Conservation (phyloP, 1,140 invertebrate genomes). For the Dolichoris vasculosae region DNA sequence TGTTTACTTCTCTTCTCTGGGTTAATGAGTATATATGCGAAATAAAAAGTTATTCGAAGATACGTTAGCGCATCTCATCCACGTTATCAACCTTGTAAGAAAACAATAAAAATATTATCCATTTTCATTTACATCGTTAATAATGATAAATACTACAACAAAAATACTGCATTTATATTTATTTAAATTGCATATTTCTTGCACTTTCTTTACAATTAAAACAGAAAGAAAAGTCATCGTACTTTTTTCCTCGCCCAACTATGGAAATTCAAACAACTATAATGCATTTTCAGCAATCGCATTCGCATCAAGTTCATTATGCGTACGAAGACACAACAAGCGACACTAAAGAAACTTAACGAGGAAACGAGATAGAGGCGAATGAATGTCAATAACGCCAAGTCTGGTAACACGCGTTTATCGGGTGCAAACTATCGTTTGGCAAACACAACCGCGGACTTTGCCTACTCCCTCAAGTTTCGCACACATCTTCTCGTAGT, state of each 20-base stretch:
- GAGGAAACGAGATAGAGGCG: not conserved
- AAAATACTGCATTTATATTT: too few species aligned
- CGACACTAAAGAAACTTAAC: not conserved
- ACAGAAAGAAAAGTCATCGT: not conserved
- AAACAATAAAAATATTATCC: not conserved
- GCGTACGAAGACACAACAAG: not conserved
- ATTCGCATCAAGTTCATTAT: not conserved
- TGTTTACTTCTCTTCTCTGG: not conserved
- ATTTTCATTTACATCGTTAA: not conserved
- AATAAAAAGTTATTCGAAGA: not conserved
- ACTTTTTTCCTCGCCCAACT: not conserved
- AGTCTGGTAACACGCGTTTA: slow-evolving; percentile 20
- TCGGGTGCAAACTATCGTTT: slow-evolving; percentile 29
- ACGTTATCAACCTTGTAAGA: not conserved
- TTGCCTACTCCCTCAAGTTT: not conserved
- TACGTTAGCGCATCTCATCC: not conserved
- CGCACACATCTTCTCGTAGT: not conserved
- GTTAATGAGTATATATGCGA: not conserved
- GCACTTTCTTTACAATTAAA: too few species aligned
- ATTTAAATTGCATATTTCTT: too few species aligned
- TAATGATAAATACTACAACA: too few species aligned
- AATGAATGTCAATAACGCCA: slow-evolving; percentile 38
- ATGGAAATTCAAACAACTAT: not conserved
- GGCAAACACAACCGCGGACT: not conserved
- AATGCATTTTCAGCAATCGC: not conserved